Base-by-base conservation (phyloP, 2,113 vertebrate species). In the Python bivittatus region DNA sequence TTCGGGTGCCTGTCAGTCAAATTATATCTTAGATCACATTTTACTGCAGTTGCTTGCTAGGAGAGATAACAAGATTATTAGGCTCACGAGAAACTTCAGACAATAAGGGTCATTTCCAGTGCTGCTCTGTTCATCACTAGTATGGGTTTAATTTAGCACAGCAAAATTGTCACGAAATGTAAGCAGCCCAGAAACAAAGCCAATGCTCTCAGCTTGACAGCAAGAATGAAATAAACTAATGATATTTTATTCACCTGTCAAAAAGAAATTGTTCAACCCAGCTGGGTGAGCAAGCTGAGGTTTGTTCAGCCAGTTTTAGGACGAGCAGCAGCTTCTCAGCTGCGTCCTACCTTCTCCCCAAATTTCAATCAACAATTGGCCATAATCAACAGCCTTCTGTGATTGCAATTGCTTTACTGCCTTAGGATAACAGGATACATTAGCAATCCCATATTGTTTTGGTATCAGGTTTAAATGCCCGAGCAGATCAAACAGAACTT, bases 141-240 rank as follows among this genome's bases (percentile, higher is more conserved):
- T 86, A 86, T 92, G 90, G 94, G 90, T 90, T 90, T 94, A 93
- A 94, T 94, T 94, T 92, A 95, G 91, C 92, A 93, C 94, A 93
- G 85, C 83, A 95, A 91, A 94, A 92, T 72, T 92, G 85, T 93
- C 95, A 94, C 48, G 84, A 91, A 95, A 94, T 44, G 0, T 72
- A 93, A 0, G 57, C 68, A 60, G 92, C 33, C 68, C 83, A 68
- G 93, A 92, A 91, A 94, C 72, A 91, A 95, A 94, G 89, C 94
- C 88, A 93, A 53, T 4, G 58, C 88, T 38, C 33, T 94, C 0
- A 84, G 61, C 20, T 5, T 88, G 93, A 93, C 60, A n/a, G n/a
- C 0, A 11, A 93, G 91, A 91, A 92, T 93, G 92, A 91, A 92
- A 94, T 91, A 53, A 15, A 94, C 92, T 91, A 90, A 94, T 58